These are phyloP conservation scores for Dryadula phaetusa DNA, from an alignment of 2,888 invertebrate species.

Conservation along the genomic window DNA sequence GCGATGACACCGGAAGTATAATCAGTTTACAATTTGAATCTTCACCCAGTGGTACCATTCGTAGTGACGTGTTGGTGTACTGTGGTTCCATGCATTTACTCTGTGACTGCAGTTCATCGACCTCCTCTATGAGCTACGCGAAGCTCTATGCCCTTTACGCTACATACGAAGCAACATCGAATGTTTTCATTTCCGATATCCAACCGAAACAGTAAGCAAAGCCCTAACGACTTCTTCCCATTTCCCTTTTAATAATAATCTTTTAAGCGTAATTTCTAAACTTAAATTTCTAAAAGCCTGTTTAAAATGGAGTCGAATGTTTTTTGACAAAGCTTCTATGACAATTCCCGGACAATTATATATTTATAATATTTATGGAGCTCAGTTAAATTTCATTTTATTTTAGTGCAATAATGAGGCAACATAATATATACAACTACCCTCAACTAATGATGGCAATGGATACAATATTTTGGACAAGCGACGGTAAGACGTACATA, in stretches of 20 bases:
- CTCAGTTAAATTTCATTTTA: constrained; percentile 48
- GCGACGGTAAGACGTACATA: background rate
- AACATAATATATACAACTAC: constrained; percentile 60
- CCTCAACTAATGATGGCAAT: constrained; percentile 54
- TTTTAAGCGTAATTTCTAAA: constrained; percentile 36
- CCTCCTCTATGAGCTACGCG: constrained; percentile 66
- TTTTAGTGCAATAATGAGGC: constrained; percentile 69
- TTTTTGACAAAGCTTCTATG: constrained; percentile 51
- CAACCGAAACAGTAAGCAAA: constrained; percentile 44
- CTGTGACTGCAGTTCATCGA: constrained; percentile 76
- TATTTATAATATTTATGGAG: constrained; percentile 45
- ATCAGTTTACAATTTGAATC: constrained; percentile 20
- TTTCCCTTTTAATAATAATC: constrained; percentile 23
- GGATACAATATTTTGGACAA: constrained; percentile 21
- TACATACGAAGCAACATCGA: constrained; percentile 73
- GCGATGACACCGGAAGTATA: constrained; percentile 30
- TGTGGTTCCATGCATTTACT: constrained; percentile 58
- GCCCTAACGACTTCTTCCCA: constrained; percentile 24
- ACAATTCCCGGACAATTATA: constrained; percentile 60
- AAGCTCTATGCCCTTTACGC: constrained; percentile 65
- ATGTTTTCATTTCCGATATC: constrained; percentile 42
- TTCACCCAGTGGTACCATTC: constrained; percentile 37
- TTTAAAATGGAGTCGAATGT: constrained; percentile 47
- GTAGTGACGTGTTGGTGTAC: constrained; percentile 40
- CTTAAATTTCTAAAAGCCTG: constrained; percentile 61